Evolutionary conservation across 1,140 invertebrate genomes (phyloP).

Genomic region (Micrasema minimum): DNA sequence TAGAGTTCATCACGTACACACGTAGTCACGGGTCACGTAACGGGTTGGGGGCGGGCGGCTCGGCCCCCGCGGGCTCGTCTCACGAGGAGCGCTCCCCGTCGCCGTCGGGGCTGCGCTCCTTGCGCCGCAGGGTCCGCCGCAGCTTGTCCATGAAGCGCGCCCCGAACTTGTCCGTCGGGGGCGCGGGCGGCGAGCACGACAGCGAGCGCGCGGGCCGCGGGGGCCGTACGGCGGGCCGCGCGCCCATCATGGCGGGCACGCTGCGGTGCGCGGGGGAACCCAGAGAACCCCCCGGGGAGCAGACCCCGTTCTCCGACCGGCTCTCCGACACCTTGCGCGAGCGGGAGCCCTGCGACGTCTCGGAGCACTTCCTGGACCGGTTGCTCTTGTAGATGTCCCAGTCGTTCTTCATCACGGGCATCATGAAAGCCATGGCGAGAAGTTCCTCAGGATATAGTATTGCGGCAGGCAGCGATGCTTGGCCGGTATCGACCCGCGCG

Average conservation of each 20-base stretch:
- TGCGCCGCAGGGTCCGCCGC: conserved; percentile 78
- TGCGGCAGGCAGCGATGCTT: conserved; percentile 28
- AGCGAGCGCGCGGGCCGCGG: conserved; percentile 66
- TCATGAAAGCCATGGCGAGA: conserved; percentile 88
- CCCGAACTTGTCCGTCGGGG: conserved; percentile 82
- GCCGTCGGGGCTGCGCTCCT: conserved; percentile 65
- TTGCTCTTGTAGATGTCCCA: conserved; percentile 91
- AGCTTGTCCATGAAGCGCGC: conserved; percentile 85
- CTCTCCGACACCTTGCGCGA: conserved; percentile 82
- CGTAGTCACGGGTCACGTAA: not conserved
- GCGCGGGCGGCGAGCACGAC: conserved; percentile 68
- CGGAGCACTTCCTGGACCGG: conserved; percentile 77
- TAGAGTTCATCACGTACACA: not conserved
- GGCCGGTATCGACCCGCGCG: conserved; percentile 29
- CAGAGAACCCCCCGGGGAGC: conserved; percentile 71
- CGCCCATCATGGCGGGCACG: conserved; percentile 72
- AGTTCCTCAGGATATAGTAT: conserved; percentile 27
- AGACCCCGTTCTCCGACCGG: conserved; percentile 79
- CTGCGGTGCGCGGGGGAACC: conserved; percentile 71
- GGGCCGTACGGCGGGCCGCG: conserved; percentile 67
- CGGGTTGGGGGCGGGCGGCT: conserved; percentile 10
- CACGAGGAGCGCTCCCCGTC: conserved; percentile 63
- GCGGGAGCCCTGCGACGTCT: conserved; percentile 71
- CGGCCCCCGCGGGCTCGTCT: conserved; percentile 49
- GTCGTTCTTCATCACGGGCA: conserved; percentile 92